Conservation (phyloP, 1,140 invertebrate genomes). For the Drosophila repleta region DNA sequence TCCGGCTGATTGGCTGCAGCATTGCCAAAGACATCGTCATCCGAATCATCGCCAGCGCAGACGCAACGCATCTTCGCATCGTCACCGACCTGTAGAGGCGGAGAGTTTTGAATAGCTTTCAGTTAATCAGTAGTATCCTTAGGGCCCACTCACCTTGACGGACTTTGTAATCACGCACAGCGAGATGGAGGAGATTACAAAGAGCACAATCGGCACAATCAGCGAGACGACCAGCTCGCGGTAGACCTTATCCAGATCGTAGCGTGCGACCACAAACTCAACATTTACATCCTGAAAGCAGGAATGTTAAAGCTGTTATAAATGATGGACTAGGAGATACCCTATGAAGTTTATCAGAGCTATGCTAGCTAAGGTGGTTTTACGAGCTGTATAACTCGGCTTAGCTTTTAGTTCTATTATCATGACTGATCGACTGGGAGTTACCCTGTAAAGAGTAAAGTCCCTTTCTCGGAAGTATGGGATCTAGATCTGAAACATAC, state of each 20-base stretch:
- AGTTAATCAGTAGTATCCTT: neutral
- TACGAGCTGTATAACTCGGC: too few species aligned
- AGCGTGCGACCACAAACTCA: conserved; percentile 86
- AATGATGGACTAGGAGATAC: conserved; percentile 7
- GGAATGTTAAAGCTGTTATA: neutral
- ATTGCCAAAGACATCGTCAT: conserved; percentile 64
- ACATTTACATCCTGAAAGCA: conserved; percentile 84
- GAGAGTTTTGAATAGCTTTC: neutral
- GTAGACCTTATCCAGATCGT: conserved; percentile 90
- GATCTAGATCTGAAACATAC: too few species aligned
- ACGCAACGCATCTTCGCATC: conserved; percentile 95
- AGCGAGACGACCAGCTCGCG: conserved; percentile 92
- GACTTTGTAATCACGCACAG: conserved; percentile 83
- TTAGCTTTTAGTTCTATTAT: too few species aligned
- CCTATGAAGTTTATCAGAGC: too few species aligned
- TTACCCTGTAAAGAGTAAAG: too few species aligned
- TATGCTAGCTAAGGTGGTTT: too few species aligned
- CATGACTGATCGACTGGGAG: too few species aligned
- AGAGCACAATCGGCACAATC: conserved; percentile 91
- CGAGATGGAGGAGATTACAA: conserved; percentile 92
- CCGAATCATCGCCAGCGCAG: conserved; percentile 85
- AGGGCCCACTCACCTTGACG: conserved; percentile 71
- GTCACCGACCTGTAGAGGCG: conserved; percentile 86
- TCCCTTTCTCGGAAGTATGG: too few species aligned
- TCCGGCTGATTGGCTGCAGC: conserved; percentile 37